Base-by-base conservation (phyloP, 2,797 vertebrate genomes). In the Silurus aristotelis region DNA sequence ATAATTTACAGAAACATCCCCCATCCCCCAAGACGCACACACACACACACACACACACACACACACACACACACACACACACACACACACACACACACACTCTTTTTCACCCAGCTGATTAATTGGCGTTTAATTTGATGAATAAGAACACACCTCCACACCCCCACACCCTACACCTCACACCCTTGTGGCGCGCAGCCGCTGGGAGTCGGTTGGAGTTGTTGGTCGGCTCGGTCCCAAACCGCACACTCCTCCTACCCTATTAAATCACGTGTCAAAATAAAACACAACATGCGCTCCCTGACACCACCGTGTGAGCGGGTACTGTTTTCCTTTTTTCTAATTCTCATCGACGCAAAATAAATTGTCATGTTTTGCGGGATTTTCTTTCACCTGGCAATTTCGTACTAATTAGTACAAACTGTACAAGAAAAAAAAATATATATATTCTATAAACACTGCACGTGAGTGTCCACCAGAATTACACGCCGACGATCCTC, bases 1-100 rank as follows among this genome's bases (percentile, higher is more conserved):
- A 92, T 91, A 91, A 91, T 92, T 85, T 91, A 80, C 89, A 85
- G 86, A 87, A 68, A 60, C 82, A 80, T 82, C 60, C 84, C 55
- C 76, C 66, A 52, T 61, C 68, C 84, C 61, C 60, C 76, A 77
- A 80, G 31, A 71, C 38, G 20, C 68, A 27, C 63, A 66, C 56
- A 60, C 20, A 64, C 20, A 31, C 12, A 22, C 38, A 25, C 77
- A 46, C 76, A 83, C 31, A 72, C 82, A 78, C 78, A 60, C 79
- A 19, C 77, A n/a, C 72, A 63, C 79, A 77, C 77, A 73, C 87
- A 38, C 48, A 52, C 48, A 56, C 66, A 60, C 76, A 20, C n/a
- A 6, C 66, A 63, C 77, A 68, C 38, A 67, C 60, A 15, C 52
- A 15, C 20, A 43, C 38, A 67, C 60, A 15, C 52, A 15, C 20